Percentiles rank a stretch among this genome's conserved stretches.
These are phyloP conservation scores for Vollenhovia emeryi DNA, from an alignment of 1,140 invertebrate species.

Conservation along the genomic window DNA sequence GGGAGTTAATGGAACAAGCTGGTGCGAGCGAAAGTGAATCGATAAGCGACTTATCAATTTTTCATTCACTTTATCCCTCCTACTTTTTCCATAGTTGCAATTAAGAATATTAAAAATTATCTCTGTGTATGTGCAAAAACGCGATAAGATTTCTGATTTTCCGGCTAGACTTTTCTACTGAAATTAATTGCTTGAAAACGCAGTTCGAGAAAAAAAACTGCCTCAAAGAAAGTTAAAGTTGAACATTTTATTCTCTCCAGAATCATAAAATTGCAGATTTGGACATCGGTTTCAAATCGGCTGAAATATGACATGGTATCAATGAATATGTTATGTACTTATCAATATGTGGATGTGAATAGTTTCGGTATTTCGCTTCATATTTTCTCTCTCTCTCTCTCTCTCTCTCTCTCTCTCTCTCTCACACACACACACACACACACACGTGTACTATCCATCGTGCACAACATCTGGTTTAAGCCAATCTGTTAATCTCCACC, in stretches of 20 bases:
- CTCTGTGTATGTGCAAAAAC: too few relatives aligned
- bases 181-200: background rate
- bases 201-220: too few relatives aligned
- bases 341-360: background rate
- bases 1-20: background rate
- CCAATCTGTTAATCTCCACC: conserved; percentile 6
- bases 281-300: background rate
- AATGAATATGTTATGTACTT: background rate
- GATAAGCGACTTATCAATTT: conserved; percentile 9
- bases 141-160: background rate
- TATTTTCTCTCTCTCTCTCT: background rate
- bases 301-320: conserved; percentile 15
- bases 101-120: background rate
- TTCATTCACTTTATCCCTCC: background rate
- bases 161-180: background rate
- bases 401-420: background rate
- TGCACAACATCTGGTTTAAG: conserved; percentile 28
- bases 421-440: too few relatives aligned
- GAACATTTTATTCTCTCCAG: background rate
- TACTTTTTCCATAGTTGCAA: background rate
- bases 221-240: background rate
- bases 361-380: background rate
- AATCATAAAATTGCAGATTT: background rate
- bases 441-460: too few relatives aligned
- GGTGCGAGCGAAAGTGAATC: conserved; percentile 16